These are phyloP conservation scores for Eupithecia tripunctaria DNA, from an alignment of 2,888 invertebrate genomes.

Conservation along the genomic window DNA sequence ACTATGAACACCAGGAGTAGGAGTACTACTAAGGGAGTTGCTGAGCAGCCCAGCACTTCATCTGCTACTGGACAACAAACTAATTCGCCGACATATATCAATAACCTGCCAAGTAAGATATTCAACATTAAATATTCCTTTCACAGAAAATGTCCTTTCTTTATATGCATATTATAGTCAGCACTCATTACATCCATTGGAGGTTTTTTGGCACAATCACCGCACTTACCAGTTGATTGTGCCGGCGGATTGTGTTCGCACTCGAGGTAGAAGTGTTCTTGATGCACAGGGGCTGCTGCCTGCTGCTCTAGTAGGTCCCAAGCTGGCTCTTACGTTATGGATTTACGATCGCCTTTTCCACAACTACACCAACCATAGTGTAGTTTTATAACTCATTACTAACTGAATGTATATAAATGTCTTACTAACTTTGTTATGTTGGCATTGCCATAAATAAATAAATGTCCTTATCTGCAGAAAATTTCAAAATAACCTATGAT, in stretches of 20 bases:
- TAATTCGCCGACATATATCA: neutral
- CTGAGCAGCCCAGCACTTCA: neutral
- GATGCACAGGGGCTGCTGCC: neutral
- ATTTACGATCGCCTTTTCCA: neutral
- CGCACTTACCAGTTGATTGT: too few species aligned
- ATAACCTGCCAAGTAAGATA: neutral
- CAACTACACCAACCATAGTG: neutral
- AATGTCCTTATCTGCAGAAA: neutral
- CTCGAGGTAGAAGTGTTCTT: neutral
- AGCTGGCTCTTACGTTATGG: neutral
- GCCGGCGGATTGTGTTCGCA: neutral
- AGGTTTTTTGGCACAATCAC: too few species aligned
- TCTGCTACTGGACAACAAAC: neutral
- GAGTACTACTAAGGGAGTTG: neutral
- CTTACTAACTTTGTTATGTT: too few species aligned
- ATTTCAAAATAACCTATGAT: slow-evolving; percentile 18
- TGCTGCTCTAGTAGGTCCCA: neutral
- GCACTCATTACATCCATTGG: neutral
- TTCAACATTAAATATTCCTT: neutral
- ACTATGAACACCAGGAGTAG: neutral
- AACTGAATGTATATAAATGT: too few species aligned
- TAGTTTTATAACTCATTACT: too few species aligned
- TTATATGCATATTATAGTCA: neutral
- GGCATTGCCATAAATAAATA: neutral
- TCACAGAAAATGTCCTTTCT: neutral